These are phyloP conservation scores for Stramonita haemastoma DNA, from an alignment of 2,888 invertebrate genomes.

Conservation along the genomic window DNA sequence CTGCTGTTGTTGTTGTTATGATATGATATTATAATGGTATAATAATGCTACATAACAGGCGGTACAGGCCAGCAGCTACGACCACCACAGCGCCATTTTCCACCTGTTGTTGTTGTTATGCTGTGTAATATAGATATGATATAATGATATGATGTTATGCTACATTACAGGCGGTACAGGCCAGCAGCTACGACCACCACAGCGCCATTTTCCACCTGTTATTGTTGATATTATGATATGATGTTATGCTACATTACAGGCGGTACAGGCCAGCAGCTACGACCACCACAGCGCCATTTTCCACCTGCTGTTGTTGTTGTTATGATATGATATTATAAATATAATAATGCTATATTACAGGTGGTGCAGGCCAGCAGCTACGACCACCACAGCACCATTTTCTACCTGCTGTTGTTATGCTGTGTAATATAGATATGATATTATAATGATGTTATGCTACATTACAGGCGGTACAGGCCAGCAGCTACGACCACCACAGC, in stretches of 20 bases:
- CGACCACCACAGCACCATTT: slow-evolving; percentile 96
- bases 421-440: no score
- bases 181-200: slow-evolving; percentile 92
- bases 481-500: slow-evolving; percentile 93
- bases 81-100: slow-evolving; percentile 96
- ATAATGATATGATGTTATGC: no score
- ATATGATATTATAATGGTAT: no score
- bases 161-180: slow-evolving; percentile 87
- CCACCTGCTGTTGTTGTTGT: no score
- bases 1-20: slow-evolving; percentile 81
- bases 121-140: no score
- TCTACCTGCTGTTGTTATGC: slow-evolving; percentile 85
- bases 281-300: slow-evolving; percentile 97
- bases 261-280: slow-evolving; percentile 89
- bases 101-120: slow-evolving; percentile 84
- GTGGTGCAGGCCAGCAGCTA: slow-evolving; percentile 90
- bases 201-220: slow-evolving; percentile 95
- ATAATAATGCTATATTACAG: slow-evolving; percentile 76
- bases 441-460: no score
- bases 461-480: slow-evolving; percentile 87
- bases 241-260: slow-evolving; percentile 80
- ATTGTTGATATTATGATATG: no score
- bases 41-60: slow-evolving; percentile 82
- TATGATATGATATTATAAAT: no score
- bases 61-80: slow-evolving; percentile 89